phyloP scores from a whole-genome alignment of 2,113 vertebrate genomes.

The Desmodus rotundus region DNA sequence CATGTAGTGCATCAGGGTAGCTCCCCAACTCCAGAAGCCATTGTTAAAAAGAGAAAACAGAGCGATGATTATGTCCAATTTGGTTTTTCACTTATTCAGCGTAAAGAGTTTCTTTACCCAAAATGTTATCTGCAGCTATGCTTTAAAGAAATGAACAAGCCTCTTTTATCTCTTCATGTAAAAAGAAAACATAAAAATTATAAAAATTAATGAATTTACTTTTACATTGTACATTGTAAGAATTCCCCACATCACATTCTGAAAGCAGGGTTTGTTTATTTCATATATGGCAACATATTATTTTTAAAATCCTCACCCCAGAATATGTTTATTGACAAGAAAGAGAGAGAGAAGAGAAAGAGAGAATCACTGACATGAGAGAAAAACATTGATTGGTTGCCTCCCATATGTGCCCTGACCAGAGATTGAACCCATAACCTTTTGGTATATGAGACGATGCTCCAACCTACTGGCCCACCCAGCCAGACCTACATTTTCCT shows the following conservation, averaged over 20 bases:
- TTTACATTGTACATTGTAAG: neutral
- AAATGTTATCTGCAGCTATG: conserved; percentile 30
- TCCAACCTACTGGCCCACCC: too few species aligned
- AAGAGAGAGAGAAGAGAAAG: too few species aligned
- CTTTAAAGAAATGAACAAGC: neutral
- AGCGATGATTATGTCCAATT: neutral
- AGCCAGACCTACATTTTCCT: neutral
- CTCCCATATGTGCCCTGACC: too few species aligned
- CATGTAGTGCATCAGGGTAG: fast-evolving
- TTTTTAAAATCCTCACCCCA: neutral
- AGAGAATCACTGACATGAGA: too few species aligned
- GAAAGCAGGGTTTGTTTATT: neutral
- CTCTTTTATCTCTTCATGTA: neutral
- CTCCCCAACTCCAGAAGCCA: neutral
- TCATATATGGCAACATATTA: neutral
- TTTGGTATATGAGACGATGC: too few species aligned
- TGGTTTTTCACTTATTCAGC: conserved; percentile 30
- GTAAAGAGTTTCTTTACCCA: conserved; percentile 17
- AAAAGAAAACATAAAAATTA: conserved; percentile 42
- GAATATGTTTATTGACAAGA: too few species aligned
- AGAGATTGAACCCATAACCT: too few species aligned
- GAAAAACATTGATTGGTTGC: too few species aligned
- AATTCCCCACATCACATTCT: neutral
- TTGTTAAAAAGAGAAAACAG: neutral
- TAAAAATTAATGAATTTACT: conserved; percentile 29